A percentile compares a stretch with the other conserved stretches of the same genome.
phyloP scores from a whole-genome alignment of 2,797 vertebrate genomes.

The Eulemur albifrons region DNA sequence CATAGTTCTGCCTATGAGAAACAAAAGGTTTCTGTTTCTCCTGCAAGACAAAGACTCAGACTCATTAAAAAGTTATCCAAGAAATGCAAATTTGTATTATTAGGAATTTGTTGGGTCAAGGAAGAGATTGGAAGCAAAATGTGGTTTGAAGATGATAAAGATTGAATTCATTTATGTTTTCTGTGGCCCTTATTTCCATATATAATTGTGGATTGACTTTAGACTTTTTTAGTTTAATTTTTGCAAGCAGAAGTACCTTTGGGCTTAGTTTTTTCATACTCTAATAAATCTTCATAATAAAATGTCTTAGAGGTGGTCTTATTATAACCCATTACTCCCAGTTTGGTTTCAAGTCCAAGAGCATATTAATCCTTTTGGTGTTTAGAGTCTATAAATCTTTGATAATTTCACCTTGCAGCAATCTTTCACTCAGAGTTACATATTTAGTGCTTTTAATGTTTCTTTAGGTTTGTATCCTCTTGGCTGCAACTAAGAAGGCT shows the following conservation, averaged over 20 bases:
- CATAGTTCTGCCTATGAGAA: background rate
- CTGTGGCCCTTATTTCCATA: background rate
- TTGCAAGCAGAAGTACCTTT: background rate
- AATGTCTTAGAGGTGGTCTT: background rate
- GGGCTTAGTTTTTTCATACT: background rate
- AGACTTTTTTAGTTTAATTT: background rate
- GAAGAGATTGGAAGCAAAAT: background rate
- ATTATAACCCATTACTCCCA: background rate
- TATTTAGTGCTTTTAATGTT: background rate
- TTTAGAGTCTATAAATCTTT: background rate
- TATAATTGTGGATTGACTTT: background rate
- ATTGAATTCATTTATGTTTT: background rate
- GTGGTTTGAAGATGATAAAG: background rate
- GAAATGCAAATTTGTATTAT: background rate
- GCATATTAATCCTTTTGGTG: background rate
- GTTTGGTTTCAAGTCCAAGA: background rate
- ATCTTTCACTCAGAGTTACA: background rate
- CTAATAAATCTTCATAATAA: background rate
- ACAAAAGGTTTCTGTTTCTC: background rate
- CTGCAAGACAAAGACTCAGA: background rate
- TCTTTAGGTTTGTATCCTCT: background rate
- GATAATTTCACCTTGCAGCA: background rate
- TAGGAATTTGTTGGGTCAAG: background rate
- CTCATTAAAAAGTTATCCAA: conserved; percentile 20
- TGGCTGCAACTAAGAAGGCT: background rate